Evolutionary conservation across 2,113 vertebrate species (phyloP).

Genomic region (Aix galericulata): DNA sequence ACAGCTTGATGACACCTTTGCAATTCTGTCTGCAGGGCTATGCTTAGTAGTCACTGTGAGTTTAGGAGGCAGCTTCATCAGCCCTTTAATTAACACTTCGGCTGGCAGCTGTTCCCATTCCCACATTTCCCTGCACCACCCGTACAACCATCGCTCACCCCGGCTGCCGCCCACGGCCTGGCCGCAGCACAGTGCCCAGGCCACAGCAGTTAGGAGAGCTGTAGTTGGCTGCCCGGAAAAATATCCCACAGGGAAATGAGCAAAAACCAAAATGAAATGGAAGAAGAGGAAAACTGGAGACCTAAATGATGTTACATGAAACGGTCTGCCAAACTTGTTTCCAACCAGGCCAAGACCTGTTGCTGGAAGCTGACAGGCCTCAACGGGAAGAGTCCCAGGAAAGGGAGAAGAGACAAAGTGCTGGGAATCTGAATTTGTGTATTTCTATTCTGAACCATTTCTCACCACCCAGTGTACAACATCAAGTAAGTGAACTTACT

Average conservation of each 20-base stretch:
- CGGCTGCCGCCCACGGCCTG: background rate
- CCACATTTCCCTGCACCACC: background rate
- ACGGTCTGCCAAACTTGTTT: background rate
- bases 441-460: background rate
- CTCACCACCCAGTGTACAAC: background rate
- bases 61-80: background rate
- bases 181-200: background rate
- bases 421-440: background rate
- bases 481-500: background rate
- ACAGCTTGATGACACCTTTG: background rate
- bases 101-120: background rate
- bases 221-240: fast-evolving
- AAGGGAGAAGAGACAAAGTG: background rate
- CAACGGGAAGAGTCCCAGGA: background rate
- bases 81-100: background rate
- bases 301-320: background rate
- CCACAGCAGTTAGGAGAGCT: background rate
- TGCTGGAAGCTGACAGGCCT: background rate
- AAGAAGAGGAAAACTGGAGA: background rate
- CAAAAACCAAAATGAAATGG: background rate
- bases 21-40: background rate
- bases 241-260: background rate
- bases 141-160: fast-evolving
- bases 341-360: background rate
- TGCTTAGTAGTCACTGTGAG: background rate